phyloP scores from a whole-genome alignment of 2,888 invertebrate species.

The Molorchus minor region DNA sequence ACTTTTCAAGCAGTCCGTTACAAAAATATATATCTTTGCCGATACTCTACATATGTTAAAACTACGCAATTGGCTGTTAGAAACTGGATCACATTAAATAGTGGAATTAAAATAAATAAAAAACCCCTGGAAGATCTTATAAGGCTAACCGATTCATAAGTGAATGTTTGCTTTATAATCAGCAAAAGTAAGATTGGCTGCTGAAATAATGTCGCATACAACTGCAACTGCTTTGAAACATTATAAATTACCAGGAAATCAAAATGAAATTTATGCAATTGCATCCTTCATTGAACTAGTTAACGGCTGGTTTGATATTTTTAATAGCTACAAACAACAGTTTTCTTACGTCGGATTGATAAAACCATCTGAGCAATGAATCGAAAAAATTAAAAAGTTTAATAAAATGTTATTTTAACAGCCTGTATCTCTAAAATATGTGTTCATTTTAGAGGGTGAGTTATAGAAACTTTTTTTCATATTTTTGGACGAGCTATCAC shows the following conservation, averaged over 20 bases:
- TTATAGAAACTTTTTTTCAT: too few species aligned
- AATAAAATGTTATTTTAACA: too few species aligned
- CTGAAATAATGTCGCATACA: conserved; percentile 18
- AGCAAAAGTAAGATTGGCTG: conserved; percentile 12
- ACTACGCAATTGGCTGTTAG: conserved; percentile 30
- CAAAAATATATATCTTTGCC: conserved; percentile 34
- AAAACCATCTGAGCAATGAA: background rate
- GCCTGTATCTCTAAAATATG: too few species aligned
- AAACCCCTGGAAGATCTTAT: background rate
- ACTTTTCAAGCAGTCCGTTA: conserved; percentile 30
- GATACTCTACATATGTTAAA: conserved; percentile 18
- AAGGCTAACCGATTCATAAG: background rate
- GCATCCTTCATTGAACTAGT: background rate
- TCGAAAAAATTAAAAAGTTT: background rate
- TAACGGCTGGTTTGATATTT: background rate
- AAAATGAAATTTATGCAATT: background rate
- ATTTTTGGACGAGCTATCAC: too few species aligned
- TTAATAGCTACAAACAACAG: background rate
- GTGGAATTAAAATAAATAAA: background rate
- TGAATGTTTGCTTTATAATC: conserved; percentile 2
- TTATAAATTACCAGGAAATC: background rate
- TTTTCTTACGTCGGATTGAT: conserved; percentile 11
- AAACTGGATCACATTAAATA: conserved; percentile 20
- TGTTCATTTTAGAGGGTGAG: too few species aligned
- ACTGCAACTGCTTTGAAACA: conserved; percentile 5